Evolutionary conservation across 2,113 vertebrate genomes (phyloP).

Genomic region (Ciconia maguari): DNA sequence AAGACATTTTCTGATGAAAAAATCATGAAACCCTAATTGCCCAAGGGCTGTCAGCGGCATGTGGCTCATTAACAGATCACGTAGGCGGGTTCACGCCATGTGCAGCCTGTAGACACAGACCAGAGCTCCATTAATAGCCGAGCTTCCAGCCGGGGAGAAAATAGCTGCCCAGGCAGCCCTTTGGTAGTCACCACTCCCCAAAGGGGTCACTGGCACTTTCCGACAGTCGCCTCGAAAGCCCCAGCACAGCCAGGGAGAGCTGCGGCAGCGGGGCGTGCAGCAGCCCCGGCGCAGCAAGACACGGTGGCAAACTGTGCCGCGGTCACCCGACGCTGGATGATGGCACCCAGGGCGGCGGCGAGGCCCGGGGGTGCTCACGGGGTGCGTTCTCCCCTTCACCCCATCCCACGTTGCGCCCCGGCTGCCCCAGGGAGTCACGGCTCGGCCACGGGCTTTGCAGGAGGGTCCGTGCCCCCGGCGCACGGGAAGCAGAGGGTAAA

Average conservation of each 20-base stretch:
- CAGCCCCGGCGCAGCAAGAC: background rate
- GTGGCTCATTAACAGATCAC: background rate
- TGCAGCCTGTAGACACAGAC: background rate
- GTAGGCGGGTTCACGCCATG: background rate
- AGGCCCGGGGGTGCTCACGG: too few relatives aligned
- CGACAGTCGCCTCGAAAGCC: background rate
- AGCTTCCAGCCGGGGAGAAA: background rate
- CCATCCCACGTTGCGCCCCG: accelerated
- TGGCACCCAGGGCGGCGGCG: background rate
- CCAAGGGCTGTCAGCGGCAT: background rate
- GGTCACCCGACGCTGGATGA: accelerated
- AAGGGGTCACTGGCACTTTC: accelerated
- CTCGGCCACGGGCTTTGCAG: background rate
- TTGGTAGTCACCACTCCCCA: background rate
- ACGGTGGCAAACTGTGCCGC: accelerated
- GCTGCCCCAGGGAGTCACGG: background rate
- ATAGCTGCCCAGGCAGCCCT: background rate
- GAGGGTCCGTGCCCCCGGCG: background rate
- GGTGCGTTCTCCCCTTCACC: background rate
- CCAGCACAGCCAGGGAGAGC: accelerated
- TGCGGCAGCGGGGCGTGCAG: accelerated
- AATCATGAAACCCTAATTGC: background rate
- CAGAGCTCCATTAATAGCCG: background rate
- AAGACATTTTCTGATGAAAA: background rate
- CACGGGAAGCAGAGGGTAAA: background rate